Base-by-base conservation (phyloP, 2,797 vertebrate species). In the Schizopygopsis malacanthus region DNA sequence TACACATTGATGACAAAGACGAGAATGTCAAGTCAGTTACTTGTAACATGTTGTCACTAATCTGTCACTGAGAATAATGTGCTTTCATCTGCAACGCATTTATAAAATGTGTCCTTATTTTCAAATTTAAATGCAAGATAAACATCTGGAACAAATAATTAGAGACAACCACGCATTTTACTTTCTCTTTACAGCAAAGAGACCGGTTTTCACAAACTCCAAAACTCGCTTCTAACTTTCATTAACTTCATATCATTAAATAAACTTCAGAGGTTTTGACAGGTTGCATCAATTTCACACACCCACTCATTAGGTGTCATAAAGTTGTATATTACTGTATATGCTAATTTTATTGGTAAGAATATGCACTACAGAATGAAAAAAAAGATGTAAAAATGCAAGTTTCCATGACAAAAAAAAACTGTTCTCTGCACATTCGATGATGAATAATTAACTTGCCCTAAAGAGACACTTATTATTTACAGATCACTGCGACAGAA, bases 1-100 rank as follows among this genome's bases (percentile, higher is more conserved):
- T 71, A 63, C 85, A 84, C 50, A 18, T 50, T 67, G 85, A 83
- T 45, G 72, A 69, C 75, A 67, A 86, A 84, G 67, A 65, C 41
- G 12, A 50, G 72, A 12, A 50, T 82, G 81, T 86, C 63, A 73
- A 86, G 80, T 52, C 69, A 33, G 67, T 82, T 75, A 72, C 79
- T 80, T 85, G 70, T 67, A 86, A 89, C 79, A 67, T 79, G 39
- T 65, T 78, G 79, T 85, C 85, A 86, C 84, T 84, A 67, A 89
- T 83, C 81, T 79, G 75, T 86, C 89, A 88, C 56, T 65, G 73
- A 71, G 13, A 70, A 79, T 79, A 82, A 75, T 86, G n/a, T 43
- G 87, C 85, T 88, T 88, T 88, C 25, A 85, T 87, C 86, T 82
- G 28, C 84, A 83, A 54, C 2, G 43, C 56, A 83, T 87, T 81